Percentiles rank a stretch among this genome's conserved stretches.
These are phyloP conservation scores for Neodiprion fabricii DNA, from an alignment of 1,140 invertebrate genomes.

Conservation along the genomic window DNA sequence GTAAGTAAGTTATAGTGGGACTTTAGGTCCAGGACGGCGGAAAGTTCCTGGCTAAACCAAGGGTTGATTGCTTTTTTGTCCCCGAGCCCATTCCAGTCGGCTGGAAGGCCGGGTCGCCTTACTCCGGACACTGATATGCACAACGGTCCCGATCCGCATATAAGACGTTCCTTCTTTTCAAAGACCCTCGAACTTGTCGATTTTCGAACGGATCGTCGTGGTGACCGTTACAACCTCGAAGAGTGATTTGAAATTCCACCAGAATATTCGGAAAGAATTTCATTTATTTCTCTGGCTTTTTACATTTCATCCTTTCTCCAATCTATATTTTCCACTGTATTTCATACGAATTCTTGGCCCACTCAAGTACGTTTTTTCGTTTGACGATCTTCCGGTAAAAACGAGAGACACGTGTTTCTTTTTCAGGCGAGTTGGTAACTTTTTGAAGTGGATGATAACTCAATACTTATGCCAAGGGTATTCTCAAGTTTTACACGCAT, in stretches of 20 bases:
- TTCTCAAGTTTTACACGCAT: not conserved
- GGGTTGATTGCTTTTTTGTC: conserved; percentile 7
- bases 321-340: not conserved
- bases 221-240: not conserved
- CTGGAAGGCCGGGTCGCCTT: not conserved
- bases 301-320: not conserved
- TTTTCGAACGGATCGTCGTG: not conserved
- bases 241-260: conserved; percentile 1
- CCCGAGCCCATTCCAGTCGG: not conserved
- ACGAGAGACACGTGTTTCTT: not conserved
- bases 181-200: conserved; percentile 4
- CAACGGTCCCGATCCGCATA: not conserved
- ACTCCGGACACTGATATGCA: not conserved
- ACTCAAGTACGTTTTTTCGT: not conserved
- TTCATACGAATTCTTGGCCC: not conserved
- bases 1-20: conserved; percentile 3
- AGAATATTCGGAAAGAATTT: not conserved
- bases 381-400: not conserved
- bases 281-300: not conserved
- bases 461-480: not conserved
- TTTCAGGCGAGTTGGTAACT: not conserved
- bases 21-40: conserved; percentile 3
- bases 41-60: conserved; percentile 5
- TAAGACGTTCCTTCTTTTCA: conserved; percentile 2
- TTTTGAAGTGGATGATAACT: conserved; percentile 1